Percentiles rank a stretch among this genome's conserved stretches.
Conservation (phyloP, 53 echinoderm and acorn worm genomes). For the Astropecten irregularis region DNA sequence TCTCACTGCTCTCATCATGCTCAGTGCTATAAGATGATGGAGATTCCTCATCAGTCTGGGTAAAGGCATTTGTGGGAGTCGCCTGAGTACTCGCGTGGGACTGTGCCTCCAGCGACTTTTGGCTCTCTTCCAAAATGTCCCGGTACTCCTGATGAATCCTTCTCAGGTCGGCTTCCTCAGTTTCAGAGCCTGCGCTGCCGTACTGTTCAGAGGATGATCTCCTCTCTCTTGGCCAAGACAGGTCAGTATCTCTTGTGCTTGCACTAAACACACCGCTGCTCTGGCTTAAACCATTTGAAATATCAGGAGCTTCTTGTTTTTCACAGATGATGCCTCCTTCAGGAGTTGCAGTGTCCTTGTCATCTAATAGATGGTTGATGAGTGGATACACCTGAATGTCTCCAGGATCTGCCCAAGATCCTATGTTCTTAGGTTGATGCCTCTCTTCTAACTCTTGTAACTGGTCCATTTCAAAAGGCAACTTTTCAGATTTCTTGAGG, state of each 20-base stretch:
- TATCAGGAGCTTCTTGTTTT: neutral
- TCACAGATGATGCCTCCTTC: neutral
- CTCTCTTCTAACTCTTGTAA: neutral
- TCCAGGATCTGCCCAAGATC: neutral
- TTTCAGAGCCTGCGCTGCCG: neutral
- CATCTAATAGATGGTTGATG: neutral
- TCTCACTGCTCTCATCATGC: constrained; percentile 22
- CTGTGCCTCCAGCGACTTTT: neutral
- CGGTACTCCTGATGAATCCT: constrained; percentile 66
- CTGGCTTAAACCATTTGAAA: constrained; percentile 35
- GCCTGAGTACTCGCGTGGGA: neutral
- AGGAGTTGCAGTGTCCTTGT: neutral
- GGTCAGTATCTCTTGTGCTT: constrained; percentile 49
- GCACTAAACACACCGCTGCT: constrained; percentile 73
- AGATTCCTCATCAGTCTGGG: constrained; percentile 54
- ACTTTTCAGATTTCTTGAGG: neutral
- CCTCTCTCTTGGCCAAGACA: constrained; percentile 28
- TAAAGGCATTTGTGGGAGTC: constrained; percentile 37
- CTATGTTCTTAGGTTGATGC: neutral
- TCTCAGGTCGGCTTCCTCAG: constrained; percentile 64
- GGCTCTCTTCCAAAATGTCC: constrained; percentile 45
- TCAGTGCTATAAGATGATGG: neutral
- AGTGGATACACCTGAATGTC: constrained; percentile 11
- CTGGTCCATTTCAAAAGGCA: neutral
- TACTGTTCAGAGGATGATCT: neutral